Evolutionary conservation across 37 sponge, comb jelly and placozoan species (phyloP), one percentile per base, ranked within the genome.

Genomic region (Amphimedon queenslandica): DNA sequence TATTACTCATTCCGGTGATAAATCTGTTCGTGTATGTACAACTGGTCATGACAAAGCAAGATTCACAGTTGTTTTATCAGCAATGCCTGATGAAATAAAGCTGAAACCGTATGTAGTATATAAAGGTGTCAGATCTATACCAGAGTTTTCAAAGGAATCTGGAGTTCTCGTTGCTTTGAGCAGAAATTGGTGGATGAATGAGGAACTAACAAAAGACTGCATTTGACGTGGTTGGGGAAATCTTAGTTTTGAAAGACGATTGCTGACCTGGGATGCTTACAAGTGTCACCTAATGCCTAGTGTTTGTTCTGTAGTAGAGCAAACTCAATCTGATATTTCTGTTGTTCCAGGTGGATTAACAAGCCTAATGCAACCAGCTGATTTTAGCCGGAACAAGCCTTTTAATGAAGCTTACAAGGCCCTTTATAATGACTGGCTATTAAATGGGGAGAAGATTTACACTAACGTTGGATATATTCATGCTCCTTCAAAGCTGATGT

Each of bases 311-410:
- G 63, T 77, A 4, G 42, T 37, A 1, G 42, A 29, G 13, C 60
- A 55, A 28, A 57, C 78, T 21, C 69, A 71, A 0, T 60, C 69
- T 4, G 78, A 70, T 35, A 31, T 67, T 25, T 68, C 63, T 20
- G 71, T 83, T 40, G 75, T 87, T n/a, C 88, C 82, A 30, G 82
- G 88, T 30, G 88, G 79, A 8, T 61, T 75, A 29, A 87, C 58
- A 20, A 63, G 58, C 10, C 47, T 47, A 47, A 13, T 47, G 13
- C 88, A 87, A 35, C 67, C 88, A 57, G 73, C 88, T 30, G 82
- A 86, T 51, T 53, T 74, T 1, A 27, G 66, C 36, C 81, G 81
- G 81, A 86, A 76, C 56, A 66, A 73, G 28, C 72, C n/a, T n/a
- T n/a, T n/a, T n/a, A n/a, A n/a, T n/a, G n/a, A n/a, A n/a, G n/a